Conservation (phyloP, 37 sponge, comb jelly and placozoan species). For the Corticium candelabrum region DNA sequence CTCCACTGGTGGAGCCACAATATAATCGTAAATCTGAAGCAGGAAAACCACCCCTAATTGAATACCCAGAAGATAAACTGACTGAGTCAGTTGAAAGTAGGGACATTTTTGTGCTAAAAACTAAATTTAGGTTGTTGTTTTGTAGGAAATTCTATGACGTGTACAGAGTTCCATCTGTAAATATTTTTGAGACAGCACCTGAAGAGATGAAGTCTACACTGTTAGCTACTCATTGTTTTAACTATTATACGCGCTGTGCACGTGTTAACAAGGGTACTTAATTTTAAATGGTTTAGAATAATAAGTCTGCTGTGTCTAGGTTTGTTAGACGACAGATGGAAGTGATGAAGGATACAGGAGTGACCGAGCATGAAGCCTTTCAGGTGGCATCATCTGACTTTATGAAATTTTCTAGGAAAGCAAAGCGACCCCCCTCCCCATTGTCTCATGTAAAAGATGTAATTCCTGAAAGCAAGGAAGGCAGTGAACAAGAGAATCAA, state of each 20-base stretch:
- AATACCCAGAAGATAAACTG: constrained; percentile 29
- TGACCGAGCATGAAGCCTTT: background rate
- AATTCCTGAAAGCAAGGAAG: too few relatives aligned
- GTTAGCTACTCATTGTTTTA: too few relatives aligned
- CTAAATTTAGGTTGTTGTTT: background rate
- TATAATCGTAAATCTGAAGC: background rate
- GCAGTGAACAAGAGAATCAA: too few relatives aligned
- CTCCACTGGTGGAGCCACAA: constrained; percentile 29
- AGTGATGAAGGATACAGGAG: background rate
- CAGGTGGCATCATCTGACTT: background rate
- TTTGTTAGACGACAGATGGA: background rate
- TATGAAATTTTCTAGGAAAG: too few relatives aligned
- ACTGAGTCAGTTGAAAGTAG: constrained; percentile 10
- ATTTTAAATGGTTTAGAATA: background rate
- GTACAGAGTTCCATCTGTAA: background rate
- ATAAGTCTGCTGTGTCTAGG: background rate
- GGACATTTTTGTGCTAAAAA: background rate
- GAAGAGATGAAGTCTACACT: too few relatives aligned
- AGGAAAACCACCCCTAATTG: constrained; percentile 18
- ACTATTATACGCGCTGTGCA: too few relatives aligned
- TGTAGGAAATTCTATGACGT: background rate
- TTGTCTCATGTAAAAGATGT: too few relatives aligned
- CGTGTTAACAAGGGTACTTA: background rate
- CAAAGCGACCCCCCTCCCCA: too few relatives aligned
- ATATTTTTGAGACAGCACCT: too few relatives aligned